Base-by-base conservation (phyloP, 1,140 invertebrate species). In the Drosophila erecta region DNA sequence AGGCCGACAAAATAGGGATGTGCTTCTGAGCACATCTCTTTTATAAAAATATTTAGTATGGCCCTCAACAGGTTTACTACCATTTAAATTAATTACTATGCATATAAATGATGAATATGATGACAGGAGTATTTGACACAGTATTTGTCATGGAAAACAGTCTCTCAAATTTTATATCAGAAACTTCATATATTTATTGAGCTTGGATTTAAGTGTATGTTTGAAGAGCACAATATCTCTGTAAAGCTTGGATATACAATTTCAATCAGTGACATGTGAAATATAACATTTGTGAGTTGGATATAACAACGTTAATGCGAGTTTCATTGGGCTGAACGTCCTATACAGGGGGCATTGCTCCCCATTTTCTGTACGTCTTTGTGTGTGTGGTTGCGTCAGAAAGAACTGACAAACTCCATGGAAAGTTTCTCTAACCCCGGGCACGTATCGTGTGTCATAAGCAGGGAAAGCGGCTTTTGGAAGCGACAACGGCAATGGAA, bases 361-460 rank as follows among this genome's bases (percentile, higher is more conserved):
- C 54, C 22, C 51, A 40, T 51, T 51, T 60, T 46, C 30, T 30
- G 30, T 30, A 8, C 7, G 15, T 27, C 33, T 37, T 14, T 8
- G 33, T n/a, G 33, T 27, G 44, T 24, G 10, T n/a, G 24, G n/a
- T 17, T 35, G 37, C 22, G 38, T 14, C 8, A 54, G 22, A 43
- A 46, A 17, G 35, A 49, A 60, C 57, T 59, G 27, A 73, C 57
- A 66, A 60, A 44, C 55, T 67, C 50, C 27, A 41, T 27, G 51
- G 65, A 76, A 64, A 84, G 78, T 75, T 78, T 67, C 64, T 67
- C 64, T 54, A 81, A 87, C 78, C 43, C 57, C 22, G 41, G 47
- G 79, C 79, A 84, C 84, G 84, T 89, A 89, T 89, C 80, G 79
- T 89, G 51, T 89, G 84, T 89, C 84, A 89, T 89, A 89, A 61